A percentile compares a stretch with the other conserved stretches of the same genome.
phyloP scores from a whole-genome alignment of 2,113 vertebrate species.

The Butorides virescens region DNA sequence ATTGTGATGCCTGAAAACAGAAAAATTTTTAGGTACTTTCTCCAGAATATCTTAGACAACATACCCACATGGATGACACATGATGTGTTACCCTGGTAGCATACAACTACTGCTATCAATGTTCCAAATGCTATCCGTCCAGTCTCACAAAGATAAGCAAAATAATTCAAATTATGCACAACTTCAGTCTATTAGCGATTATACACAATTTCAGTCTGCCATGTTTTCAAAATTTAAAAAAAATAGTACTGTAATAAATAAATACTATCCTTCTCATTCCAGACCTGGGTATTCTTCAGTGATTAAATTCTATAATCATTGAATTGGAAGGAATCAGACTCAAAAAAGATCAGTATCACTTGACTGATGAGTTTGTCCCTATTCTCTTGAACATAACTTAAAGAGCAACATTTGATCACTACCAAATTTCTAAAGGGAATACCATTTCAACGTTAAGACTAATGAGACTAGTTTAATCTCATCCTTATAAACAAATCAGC shows the following conservation, averaged over 20 bases:
- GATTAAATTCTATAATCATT: background rate
- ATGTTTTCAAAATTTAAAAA: background rate
- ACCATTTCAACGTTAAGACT: background rate
- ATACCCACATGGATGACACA: background rate
- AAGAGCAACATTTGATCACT: conserved; percentile 32
- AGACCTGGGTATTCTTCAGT: background rate
- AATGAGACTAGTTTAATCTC: conserved; percentile 54
- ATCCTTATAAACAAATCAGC: conserved; percentile 59
- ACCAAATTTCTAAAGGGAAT: conserved; percentile 40
- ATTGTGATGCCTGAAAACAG: background rate
- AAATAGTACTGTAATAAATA: background rate
- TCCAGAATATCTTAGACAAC: background rate
- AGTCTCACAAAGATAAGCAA: background rate
- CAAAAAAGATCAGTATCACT: background rate
- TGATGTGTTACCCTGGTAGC: background rate
- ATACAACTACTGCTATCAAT: background rate
- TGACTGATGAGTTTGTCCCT: background rate
- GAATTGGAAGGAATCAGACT: background rate
- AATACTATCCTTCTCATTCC: background rate
- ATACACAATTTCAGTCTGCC: background rate
- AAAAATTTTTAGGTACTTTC: background rate
- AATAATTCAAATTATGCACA: background rate
- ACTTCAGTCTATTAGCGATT: background rate
- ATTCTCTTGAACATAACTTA: background rate
- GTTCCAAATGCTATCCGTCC: background rate